Evolutionary conservation across 2,888 invertebrate species (phyloP).

Genomic region (Poecilobothrus nobilitatus): DNA sequence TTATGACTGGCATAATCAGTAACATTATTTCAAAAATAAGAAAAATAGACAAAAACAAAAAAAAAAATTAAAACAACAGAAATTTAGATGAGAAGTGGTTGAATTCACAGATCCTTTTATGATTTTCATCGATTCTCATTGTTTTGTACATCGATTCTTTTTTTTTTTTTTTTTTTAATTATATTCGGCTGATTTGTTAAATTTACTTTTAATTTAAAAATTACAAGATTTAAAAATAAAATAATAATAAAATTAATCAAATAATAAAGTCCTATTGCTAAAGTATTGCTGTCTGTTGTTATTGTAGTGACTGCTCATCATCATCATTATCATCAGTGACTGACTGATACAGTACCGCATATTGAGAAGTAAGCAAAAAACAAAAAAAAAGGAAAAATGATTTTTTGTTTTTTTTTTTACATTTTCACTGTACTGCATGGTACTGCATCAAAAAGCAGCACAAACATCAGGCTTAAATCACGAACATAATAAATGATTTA

Average conservation of each 20-base stretch:
- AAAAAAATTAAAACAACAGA: neutral
- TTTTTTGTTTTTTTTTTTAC: neutral
- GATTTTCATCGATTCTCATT: neutral
- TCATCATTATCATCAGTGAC: neutral
- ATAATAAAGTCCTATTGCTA: neutral
- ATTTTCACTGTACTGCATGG: neutral
- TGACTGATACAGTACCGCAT: neutral
- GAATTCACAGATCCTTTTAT: no score
- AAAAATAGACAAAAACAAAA: neutral
- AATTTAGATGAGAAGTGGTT: neutral
- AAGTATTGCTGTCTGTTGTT: no score
- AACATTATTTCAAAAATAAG: neutral
- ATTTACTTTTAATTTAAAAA: no score
- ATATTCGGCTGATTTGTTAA: no score
- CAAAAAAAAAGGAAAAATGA: neutral
- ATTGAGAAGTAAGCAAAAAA: neutral
- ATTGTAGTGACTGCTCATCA: neutral
- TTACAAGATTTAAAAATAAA: no score
- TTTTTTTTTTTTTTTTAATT: no score
- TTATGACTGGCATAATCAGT: neutral
- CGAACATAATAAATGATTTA: conserved; percentile 3
- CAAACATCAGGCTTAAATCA: neutral
- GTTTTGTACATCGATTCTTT: no score
- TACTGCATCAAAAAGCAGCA: neutral
- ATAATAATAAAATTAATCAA: neutral